These are phyloP conservation scores for Eudyptes chrysolophus DNA, from an alignment of 2,113 vertebrate species.

Conservation along the genomic window DNA sequence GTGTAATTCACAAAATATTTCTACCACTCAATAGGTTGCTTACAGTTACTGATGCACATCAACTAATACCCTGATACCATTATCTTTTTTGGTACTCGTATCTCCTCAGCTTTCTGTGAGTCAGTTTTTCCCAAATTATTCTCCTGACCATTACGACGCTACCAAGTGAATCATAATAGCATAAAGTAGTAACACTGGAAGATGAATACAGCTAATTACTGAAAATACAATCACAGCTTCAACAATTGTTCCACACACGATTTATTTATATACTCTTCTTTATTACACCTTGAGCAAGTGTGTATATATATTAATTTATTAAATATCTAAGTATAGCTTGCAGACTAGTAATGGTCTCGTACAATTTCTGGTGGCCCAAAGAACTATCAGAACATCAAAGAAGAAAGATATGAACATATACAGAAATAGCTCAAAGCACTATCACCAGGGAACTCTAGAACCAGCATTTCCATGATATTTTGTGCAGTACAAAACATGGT, in stretches of 20 bases:
- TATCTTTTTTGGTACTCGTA: background rate
- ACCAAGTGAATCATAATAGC: background rate
- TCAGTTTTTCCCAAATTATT: background rate
- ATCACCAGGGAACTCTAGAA: background rate
- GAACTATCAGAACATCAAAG: background rate
- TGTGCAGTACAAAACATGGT: background rate
- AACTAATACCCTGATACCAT: background rate
- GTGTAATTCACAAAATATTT: background rate
- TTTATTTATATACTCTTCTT: background rate
- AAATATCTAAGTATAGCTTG: background rate
- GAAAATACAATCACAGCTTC: constrained; percentile 18
- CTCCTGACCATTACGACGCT: background rate
- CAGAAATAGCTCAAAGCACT: background rate
- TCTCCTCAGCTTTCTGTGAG: background rate
- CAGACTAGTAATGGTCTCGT: background rate
- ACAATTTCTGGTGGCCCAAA: background rate
- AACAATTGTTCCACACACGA: background rate
- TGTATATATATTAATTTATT: background rate
- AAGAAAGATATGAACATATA: background rate
- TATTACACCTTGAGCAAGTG: background rate
- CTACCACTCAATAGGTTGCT: background rate
- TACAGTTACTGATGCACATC: background rate
- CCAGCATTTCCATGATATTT: background rate
- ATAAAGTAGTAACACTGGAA: background rate
- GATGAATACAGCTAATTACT: background rate